Evolutionary conservation across 2,888 invertebrate genomes (phyloP), one percentile per base, ranked within the genome.

Genomic region (Dolomedes plantarius): DNA sequence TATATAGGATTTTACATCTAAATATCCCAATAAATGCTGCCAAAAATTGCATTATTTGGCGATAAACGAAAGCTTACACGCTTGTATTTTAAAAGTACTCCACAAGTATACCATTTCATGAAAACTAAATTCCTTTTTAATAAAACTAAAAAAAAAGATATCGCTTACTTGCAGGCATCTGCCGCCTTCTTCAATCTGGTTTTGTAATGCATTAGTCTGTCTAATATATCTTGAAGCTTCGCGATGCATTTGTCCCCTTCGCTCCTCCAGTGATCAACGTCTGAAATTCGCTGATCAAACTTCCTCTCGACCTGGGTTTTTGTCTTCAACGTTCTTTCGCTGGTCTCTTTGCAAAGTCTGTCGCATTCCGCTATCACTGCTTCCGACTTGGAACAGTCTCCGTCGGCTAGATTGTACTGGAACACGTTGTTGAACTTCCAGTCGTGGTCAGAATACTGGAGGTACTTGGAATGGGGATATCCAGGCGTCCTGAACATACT

Each of bases 211-310:
- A 68, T 16, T 39, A 85, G 28, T n/a, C 46, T 78, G 65, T 85
- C 85, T 32, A 85, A 32, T 6, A 29, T n/a, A 5, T 85, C 85
- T 7, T 78, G 68, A 16, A 85, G 69, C 31, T 69, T 78, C 9
- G 78, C 67, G 23, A 78, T 74, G 27, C 46, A 39, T 19, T 62
- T 74, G 36, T 85, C 78, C 6, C 73, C 68, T 39, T 85, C 85
- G 23, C 68, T 50, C 23, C 78, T 65, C 85, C 85, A 85, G 19
- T 78, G 31, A 32, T 85, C 64, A 46, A 85, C 85, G 28, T 85
- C 85, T 6, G 73, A 65, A n/a, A 85, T 85, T n/a, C 85, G 46
- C 29, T 78, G 74, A 39, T 85, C 85, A 27, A 77, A 85, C 28
- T 78, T 78, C 27, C 85, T 67, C 23, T 85, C 85, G n/a, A 85